Percentiles rank a stretch among this genome's conserved stretches.
These are phyloP conservation scores for Oophaga sylvatica DNA, from an alignment of 2,797 vertebrate genomes.

Conservation along the genomic window DNA sequence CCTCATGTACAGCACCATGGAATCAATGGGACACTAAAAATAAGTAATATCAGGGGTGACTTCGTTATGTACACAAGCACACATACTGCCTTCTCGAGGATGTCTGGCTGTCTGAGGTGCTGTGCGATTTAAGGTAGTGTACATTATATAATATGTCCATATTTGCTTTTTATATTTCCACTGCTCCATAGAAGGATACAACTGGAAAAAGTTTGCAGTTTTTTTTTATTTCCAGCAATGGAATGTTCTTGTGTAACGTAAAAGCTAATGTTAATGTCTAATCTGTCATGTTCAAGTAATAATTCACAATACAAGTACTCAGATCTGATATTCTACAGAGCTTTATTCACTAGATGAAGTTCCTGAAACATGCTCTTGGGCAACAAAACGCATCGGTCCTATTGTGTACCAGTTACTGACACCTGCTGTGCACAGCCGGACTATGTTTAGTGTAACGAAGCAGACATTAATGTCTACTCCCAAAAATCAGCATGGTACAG, in stretches of 20 bases:
- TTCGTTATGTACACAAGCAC: no score
- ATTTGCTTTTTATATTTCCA: no score
- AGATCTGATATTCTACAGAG: neutral
- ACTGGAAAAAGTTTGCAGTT: neutral
- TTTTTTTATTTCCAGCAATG: neutral
- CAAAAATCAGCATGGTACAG: conserved; percentile 47
- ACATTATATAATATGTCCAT: no score
- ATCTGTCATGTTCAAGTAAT: neutral
- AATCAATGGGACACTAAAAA: no score
- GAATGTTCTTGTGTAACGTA: neutral
- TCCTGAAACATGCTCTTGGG: conserved; percentile 34
- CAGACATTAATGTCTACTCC: conserved; percentile 32
- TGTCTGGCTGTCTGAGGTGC: no score
- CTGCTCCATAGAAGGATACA: neutral
- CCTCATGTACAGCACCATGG: no score
- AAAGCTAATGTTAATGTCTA: neutral
- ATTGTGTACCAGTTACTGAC: conserved; percentile 31
- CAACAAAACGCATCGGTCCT: conserved; percentile 11
- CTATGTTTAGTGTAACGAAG: conserved; percentile 48
- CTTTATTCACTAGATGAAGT: conserved; percentile 45
- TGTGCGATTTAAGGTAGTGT: no score
- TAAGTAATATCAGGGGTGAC: no score
- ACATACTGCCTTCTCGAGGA: no score
- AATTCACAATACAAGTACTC: neutral
- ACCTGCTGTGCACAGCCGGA: conserved; percentile 51